These are phyloP conservation scores for Sepiola atlantica DNA, from an alignment of 2,888 invertebrate genomes.

Conservation along the genomic window DNA sequence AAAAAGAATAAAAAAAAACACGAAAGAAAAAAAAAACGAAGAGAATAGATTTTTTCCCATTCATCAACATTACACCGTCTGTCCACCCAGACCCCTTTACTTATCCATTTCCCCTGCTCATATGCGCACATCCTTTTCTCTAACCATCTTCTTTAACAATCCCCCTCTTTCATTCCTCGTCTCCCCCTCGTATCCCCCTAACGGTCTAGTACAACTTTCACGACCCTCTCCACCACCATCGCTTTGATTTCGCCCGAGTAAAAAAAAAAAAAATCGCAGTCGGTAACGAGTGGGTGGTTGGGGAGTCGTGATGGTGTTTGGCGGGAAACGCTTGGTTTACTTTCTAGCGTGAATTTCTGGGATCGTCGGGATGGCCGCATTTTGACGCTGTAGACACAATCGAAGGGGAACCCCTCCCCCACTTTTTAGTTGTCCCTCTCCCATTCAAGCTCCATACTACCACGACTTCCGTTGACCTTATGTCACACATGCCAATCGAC, in stretches of 20 bases:
- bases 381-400: not conserved
- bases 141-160: not conserved
- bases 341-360: not conserved
- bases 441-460: accelerated
- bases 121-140: not conserved
- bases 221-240: not conserved
- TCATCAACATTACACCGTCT: not conserved
- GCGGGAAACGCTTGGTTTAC: not conserved
- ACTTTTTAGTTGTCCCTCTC: not conserved
- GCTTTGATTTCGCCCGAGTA: not conserved
- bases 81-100: not conserved
- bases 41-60: not conserved
- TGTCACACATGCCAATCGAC: not conserved
- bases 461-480: not conserved
- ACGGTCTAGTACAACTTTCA: too few species aligned
- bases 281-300: not conserved
- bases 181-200: too few species aligned
- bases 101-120: not conserved
- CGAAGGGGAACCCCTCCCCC: not conserved
- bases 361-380: not conserved
- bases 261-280: not conserved
- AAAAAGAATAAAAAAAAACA: too few species aligned
- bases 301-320: not conserved
- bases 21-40: not conserved
- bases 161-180: too few species aligned